Percentiles rank a stretch among this genome's conserved stretches.
phyloP scores from a whole-genome alignment of 92 coral and sea anemone species.

The Paramuricea clavata region DNA sequence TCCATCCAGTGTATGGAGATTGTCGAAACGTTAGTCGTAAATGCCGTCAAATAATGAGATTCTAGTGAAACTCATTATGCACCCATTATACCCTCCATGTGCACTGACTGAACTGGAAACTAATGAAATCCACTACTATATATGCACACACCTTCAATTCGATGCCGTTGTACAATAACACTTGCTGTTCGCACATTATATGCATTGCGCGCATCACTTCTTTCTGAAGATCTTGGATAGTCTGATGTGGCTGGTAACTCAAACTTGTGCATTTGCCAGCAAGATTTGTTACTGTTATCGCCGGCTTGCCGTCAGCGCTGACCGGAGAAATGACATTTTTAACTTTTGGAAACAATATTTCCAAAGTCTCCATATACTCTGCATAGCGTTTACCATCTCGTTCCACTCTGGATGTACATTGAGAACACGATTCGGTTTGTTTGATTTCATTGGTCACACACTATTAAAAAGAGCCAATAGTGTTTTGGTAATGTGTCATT shows the following conservation, averaged over 20 bases:
- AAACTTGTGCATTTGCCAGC: conserved; percentile 87
- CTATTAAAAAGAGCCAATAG: conserved; percentile 41
- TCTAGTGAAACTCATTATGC: too few species aligned
- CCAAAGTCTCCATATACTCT: conserved; percentile 71
- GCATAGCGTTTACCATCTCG: conserved; percentile 62
- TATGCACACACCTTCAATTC: conserved; percentile 77
- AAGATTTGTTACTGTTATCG: conserved; percentile 72
- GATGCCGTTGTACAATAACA: conserved; percentile 72
- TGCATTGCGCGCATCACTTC: conserved; percentile 50
- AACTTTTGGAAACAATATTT: conserved; percentile 81
- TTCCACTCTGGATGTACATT: conserved; percentile 67
- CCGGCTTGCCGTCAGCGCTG: conserved; percentile 54
- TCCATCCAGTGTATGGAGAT: too few species aligned
- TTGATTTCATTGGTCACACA: conserved; percentile 81
- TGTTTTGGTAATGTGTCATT: too few species aligned
- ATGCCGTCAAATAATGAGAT: too few species aligned
- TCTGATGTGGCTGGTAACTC: conserved; percentile 61
- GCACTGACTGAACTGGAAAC: not conserved
- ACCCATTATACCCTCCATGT: not conserved
- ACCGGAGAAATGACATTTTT: conserved; percentile 40
- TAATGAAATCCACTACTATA: not conserved
- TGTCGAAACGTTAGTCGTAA: too few species aligned
- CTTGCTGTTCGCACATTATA: conserved; percentile 71
- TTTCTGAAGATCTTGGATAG: conserved; percentile 65
- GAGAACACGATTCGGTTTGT: conserved; percentile 66